Conservation (phyloP, 2,888 invertebrate genomes). For the Pomacea canaliculata region DNA sequence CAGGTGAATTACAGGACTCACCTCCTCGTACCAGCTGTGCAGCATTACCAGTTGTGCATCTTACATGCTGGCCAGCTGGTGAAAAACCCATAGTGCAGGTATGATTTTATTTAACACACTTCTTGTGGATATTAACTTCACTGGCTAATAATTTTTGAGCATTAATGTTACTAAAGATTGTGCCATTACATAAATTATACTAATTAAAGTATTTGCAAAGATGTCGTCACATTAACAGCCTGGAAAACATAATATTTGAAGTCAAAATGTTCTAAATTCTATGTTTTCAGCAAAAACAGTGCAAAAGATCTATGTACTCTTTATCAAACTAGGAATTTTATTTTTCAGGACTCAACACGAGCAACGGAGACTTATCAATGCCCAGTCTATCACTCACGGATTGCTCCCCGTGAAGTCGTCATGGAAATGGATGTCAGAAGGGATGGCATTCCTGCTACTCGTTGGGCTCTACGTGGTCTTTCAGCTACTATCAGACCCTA, state of each 20-base stretch:
- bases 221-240: no score
- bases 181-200: no score
- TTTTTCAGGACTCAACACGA: conserved; percentile 56
- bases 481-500: conserved; percentile 67
- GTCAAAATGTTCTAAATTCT: no score
- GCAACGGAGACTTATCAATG: conserved; percentile 65
- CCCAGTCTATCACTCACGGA: conserved; percentile 66
- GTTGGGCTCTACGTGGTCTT: conserved; percentile 68
- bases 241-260: no score
- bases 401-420: conserved; percentile 56
- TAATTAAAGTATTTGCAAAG: no score
- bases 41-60: conserved; percentile 66
- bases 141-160: no score
- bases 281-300: no score
- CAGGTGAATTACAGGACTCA: conserved; percentile 65
- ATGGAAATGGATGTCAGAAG: conserved; percentile 66
- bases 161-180: no score
- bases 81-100: conserved; percentile 53
- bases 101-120: not conserved
- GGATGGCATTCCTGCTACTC: conserved; percentile 60
- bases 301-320: no score
- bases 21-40: conserved; percentile 62
- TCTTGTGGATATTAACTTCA: no score
- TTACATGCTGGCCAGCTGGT: conserved; percentile 64
- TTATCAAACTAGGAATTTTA: not conserved